Percentiles rank a stretch among this genome's conserved stretches.
Evolutionary conservation across 2,113 vertebrate genomes (phyloP).

Genomic region (Lethenteron reissneri): DNA sequence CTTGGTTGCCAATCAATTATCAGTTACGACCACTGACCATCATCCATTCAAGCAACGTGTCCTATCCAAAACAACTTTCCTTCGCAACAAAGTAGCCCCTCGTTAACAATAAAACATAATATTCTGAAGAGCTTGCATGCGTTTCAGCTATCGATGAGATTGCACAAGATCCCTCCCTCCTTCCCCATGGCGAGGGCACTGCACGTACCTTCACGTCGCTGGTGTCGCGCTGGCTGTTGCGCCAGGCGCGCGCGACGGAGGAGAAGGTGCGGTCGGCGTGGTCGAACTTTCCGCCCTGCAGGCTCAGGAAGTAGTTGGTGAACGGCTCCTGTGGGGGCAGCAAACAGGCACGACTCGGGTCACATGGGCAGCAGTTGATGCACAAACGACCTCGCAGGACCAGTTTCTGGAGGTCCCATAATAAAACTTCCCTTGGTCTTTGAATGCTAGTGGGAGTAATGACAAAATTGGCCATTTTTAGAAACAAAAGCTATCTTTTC

Average conservation of each 20-base stretch:
- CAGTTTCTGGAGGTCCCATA: too few relatives aligned
- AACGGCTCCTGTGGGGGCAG: slow-evolving; percentile 55
- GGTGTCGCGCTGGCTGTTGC: slow-evolving; percentile 88
- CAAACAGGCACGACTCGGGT: too few relatives aligned
- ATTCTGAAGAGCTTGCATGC: slow-evolving; percentile 6
- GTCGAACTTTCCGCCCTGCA: slow-evolving; percentile 97
- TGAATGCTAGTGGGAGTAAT: background rate
- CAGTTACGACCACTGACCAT: too few relatives aligned
- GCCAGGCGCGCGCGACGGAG: slow-evolving; percentile 75
- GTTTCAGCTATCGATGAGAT: slow-evolving; percentile 8
- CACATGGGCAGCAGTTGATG: too few relatives aligned
- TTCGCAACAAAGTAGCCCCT: background rate
- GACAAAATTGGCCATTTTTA: background rate
- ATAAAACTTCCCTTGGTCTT: background rate
- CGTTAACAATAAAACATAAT: slow-evolving; percentile 9
- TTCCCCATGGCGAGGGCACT: slow-evolving; percentile 4
- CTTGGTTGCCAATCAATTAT: too few relatives aligned
- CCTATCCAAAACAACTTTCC: too few relatives aligned
- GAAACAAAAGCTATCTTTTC: too few relatives aligned
- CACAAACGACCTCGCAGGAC: too few relatives aligned
- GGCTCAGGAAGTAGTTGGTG: slow-evolving; percentile 83
- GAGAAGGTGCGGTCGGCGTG: slow-evolving; percentile 92
- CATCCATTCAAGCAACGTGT: too few relatives aligned
- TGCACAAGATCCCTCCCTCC: slow-evolving; percentile 3
- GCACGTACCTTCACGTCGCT: slow-evolving; percentile 79